phyloP scores from a whole-genome alignment of 30 jellyfish, hydroid and myxozoan genomes.

The Aurelia sp. region DNA sequence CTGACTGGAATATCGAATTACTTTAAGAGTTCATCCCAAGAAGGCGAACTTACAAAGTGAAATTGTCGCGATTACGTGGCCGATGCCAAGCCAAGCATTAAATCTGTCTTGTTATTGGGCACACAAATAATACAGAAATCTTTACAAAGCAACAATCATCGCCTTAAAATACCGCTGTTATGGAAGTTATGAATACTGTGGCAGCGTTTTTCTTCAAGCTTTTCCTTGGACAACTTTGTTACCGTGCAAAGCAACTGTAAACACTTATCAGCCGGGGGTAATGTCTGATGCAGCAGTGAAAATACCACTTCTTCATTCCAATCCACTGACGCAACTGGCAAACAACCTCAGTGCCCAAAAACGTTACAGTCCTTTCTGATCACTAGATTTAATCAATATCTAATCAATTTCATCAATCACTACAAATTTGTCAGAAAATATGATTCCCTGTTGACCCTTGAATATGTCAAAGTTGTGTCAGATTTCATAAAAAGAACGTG shows the following conservation, averaged over 20 bases:
- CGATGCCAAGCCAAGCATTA: conserved; percentile 45
- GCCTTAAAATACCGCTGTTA: conserved; percentile 52
- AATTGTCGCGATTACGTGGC: conserved; percentile 66
- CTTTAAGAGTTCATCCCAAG: conserved; percentile 40
- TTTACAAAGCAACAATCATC: conserved; percentile 1
- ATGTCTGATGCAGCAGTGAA: not conserved
- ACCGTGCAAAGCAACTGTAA: conserved; percentile 65
- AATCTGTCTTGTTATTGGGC: conserved; percentile 29
- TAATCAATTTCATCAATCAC: no score
- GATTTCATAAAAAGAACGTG: no score
- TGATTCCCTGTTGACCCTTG: no score
- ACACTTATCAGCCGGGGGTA: conserved; percentile 56
- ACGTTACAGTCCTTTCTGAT: no score
- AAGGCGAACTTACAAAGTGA: conserved; percentile 39
- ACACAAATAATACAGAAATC: conserved; percentile 14
- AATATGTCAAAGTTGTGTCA: no score
- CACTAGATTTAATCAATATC: no score
- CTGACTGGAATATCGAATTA: conserved; percentile 37
- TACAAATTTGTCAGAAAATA: no score
- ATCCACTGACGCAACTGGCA: no score
- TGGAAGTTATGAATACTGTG: conserved; percentile 18
- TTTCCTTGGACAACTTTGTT: conserved; percentile 49
- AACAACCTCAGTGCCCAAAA: no score
- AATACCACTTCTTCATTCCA: no score
- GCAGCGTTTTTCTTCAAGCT: conserved; percentile 43